Evolutionary conservation across 2,113 vertebrate genomes (phyloP).

Genomic region (Dipodomys ordii): DNA sequence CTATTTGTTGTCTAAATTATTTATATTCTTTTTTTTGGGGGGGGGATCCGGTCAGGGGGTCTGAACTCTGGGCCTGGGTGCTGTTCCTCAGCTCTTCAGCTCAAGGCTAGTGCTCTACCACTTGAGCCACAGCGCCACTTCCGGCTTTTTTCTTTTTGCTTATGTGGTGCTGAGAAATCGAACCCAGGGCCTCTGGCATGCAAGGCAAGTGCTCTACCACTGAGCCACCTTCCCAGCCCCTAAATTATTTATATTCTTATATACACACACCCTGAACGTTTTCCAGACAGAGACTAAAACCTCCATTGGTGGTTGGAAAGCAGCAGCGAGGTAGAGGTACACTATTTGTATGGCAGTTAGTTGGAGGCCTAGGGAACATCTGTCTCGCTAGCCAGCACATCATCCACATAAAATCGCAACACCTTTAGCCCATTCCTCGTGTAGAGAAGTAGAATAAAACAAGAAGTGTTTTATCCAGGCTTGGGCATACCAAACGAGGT

Average conservation of each 20-base stretch:
- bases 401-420: not conserved
- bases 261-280: not conserved
- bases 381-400: not conserved
- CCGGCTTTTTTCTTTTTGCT: no score
- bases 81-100: no score
- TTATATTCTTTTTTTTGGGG: not conserved
- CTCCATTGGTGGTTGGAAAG: not conserved
- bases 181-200: no score
- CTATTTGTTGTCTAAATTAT: not conserved
- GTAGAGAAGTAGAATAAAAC: not conserved
- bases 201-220: no score
- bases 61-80: no score
- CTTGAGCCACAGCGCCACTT: no score
- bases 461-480: not conserved
- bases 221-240: not conserved
- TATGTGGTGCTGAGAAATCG: no score
- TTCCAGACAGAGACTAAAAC: constrained; percentile 28
- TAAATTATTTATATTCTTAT: constrained; percentile 14
- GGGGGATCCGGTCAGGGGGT: no score
- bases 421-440: not conserved
- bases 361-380: not conserved
- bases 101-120: no score
- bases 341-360: constrained; percentile 10
- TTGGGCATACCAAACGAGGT: not conserved
- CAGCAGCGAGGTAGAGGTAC: not conserved